Base-by-base conservation (phyloP, 92 coral and sea anemone genomes). In the Parazoanthus darwini region DNA sequence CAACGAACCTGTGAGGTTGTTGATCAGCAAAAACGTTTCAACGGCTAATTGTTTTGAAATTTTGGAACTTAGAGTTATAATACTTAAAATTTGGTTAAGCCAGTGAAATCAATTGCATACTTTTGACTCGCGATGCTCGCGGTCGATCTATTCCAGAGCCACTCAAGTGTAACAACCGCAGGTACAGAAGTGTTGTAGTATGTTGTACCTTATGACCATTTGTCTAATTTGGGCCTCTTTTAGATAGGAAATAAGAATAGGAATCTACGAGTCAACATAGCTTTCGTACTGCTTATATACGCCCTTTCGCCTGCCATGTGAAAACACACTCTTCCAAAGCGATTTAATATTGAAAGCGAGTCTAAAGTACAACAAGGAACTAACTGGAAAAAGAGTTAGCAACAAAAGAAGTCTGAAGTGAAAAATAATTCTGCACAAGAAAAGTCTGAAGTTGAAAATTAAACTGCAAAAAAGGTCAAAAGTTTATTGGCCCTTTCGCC, bases 151-250 rank as follows among this genome's bases (percentile, higher is more conserved):
- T 29, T 67, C 74, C 6, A 67, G 29, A 22, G 74, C 33, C 74
- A 67, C 74, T 67, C 74, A 67, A 67, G 29, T 22, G 74, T 67
- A 67, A 67, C 74, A 26, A 26, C 74, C 25, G 33, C 74, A 67
- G 56, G 56, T 13, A 50, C 2, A 50, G 13, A 50, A 50, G 0
- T 29, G 33, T 29, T 29, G 33, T 29, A 0, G 33, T 29, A 29
- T 29, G 0, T 4, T 44, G 50, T 44, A 29, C 74, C 26, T 67
- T 67, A 67, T 3, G 74, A 67, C 74, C 74, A 67, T 67, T 67
- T 67, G 74, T 67, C 74, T 67, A 67, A 67, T 22, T 67, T 67
- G 74, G 74, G 74, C 74, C 74, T 9, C 56, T 50, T 50, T 50
- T 50, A 50, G 56, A 50, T 50, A 50, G 56, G 56, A 50, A 50